These are phyloP conservation scores for Druon quercuslanigerum DNA, from an alignment of 1,140 invertebrate species.

Conservation along the genomic window DNA sequence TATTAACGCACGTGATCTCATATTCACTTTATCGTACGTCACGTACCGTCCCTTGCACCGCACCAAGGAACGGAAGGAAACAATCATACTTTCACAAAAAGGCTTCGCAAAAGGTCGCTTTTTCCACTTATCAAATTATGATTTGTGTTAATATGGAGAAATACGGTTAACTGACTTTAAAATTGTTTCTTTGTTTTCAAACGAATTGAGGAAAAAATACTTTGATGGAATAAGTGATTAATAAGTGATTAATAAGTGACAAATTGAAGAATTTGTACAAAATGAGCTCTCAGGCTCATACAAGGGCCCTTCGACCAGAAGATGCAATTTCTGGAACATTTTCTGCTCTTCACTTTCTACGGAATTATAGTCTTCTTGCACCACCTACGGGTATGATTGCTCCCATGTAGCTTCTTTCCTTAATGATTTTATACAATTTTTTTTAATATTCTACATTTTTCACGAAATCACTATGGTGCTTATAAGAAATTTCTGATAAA, in stretches of 20 bases:
- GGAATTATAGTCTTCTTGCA: slow-evolving; percentile 61
- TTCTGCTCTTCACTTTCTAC: slow-evolving; percentile 63
- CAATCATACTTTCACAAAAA: slow-evolving; percentile 8
- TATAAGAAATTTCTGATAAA: no score
- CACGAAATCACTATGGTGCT: no score
- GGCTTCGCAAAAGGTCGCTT: not conserved
- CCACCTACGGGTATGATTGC: slow-evolving; percentile 53
- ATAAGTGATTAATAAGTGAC: not conserved
- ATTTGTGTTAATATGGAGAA: no score
- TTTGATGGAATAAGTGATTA: no score
- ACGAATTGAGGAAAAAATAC: no score
- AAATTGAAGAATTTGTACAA: not conserved
- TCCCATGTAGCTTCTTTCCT: no score
- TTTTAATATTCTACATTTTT: no score
- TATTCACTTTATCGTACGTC: not conserved
- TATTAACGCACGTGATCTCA: slow-evolving; percentile 28
- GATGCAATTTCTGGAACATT: slow-evolving; percentile 50
- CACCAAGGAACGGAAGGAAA: not conserved
- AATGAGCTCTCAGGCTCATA: slow-evolving; percentile 54
- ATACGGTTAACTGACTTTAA: no score
- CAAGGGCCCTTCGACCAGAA: slow-evolving; percentile 36
- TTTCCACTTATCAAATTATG: not conserved
- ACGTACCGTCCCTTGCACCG: not conserved
- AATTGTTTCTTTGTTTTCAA: no score
- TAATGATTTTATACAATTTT: no score